A percentile compares a stretch with the other conserved stretches of the same genome.
phyloP scores from a whole-genome alignment of 1,140 invertebrate genomes.

The Drosophila miranda region DNA sequence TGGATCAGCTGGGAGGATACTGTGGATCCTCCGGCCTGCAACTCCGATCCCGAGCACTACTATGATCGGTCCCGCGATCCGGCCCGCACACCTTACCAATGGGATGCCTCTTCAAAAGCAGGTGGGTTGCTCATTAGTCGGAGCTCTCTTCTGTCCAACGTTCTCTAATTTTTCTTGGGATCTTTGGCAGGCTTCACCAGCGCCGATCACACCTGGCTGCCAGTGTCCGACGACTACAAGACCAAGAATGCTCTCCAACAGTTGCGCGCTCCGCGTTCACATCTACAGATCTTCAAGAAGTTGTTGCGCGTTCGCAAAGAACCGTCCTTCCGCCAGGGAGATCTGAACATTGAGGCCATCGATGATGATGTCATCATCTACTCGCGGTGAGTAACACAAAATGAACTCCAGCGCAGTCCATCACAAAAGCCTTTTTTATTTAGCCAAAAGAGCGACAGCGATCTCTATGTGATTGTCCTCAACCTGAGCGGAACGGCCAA shows the following conservation, averaged over 20 bases:
- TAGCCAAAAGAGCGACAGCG: conserved; percentile 62
- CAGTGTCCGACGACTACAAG: conserved; percentile 84
- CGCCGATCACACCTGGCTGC: conserved; percentile 87
- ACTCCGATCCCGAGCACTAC: conserved; percentile 67
- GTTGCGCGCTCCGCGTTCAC: conserved; percentile 65
- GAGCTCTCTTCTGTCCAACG: no score
- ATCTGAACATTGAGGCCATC: conserved; percentile 59
- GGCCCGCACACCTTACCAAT: conserved; percentile 87
- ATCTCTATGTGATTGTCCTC: conserved; percentile 68
- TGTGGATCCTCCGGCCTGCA: conserved; percentile 72
- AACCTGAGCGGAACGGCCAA: conserved; percentile 58
- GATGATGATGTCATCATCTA: conserved; percentile 68
- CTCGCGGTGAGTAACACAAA: conserved; percentile 46
- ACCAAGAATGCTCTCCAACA: conserved; percentile 83
- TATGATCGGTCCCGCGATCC: conserved; percentile 84
- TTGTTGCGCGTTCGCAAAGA: conserved; percentile 70
- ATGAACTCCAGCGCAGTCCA: neutral
- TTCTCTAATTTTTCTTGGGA: neutral
- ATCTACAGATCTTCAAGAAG: conserved; percentile 78
- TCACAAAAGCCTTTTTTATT: neutral
- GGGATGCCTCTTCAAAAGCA: conserved; percentile 85
- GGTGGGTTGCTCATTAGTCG: conserved; percentile 32
- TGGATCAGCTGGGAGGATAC: conserved; percentile 84
- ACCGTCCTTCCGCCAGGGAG: conserved; percentile 62
- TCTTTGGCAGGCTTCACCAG: conserved; percentile 84